Evolutionary conservation across 2,113 vertebrate species (phyloP).

Genomic region (Hippopotamus amphibius): DNA sequence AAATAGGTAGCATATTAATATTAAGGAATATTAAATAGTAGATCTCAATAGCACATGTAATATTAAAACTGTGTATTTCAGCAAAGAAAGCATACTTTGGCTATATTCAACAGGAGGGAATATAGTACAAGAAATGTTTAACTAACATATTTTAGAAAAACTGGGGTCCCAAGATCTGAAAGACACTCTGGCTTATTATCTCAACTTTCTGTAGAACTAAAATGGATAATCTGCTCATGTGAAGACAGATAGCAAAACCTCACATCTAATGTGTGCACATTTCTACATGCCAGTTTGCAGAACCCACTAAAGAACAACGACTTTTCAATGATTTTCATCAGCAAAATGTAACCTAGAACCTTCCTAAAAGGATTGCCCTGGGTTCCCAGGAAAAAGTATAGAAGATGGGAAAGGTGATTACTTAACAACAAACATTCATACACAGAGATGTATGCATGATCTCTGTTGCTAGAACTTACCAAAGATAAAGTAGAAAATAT

Average conservation of each 20-base stretch:
- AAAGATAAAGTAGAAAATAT: background rate
- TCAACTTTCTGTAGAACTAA: background rate
- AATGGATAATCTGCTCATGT: background rate
- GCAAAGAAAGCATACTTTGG: background rate
- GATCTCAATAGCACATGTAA: background rate
- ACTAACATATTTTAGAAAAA: background rate
- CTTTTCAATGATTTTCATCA: background rate
- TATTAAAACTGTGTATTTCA: background rate
- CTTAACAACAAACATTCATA: background rate
- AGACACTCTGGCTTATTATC: background rate
- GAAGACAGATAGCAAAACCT: background rate
- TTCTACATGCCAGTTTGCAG: accelerated
- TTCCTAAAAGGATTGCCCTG: background rate
- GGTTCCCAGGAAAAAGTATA: background rate
- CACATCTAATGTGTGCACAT: background rate
- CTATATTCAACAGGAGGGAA: background rate
- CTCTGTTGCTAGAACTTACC: background rate
- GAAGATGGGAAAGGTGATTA: background rate
- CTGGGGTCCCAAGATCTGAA: background rate
- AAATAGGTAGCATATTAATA: background rate
- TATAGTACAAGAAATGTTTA: background rate
- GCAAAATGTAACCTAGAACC: background rate
- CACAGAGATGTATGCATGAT: background rate
- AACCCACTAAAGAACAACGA: background rate
- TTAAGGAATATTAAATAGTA: background rate